Evolutionary conservation across 2,888 invertebrate genomes (phyloP), one percentile per base, ranked within the genome.

Genomic region (Rhagonycha lutea): DNA sequence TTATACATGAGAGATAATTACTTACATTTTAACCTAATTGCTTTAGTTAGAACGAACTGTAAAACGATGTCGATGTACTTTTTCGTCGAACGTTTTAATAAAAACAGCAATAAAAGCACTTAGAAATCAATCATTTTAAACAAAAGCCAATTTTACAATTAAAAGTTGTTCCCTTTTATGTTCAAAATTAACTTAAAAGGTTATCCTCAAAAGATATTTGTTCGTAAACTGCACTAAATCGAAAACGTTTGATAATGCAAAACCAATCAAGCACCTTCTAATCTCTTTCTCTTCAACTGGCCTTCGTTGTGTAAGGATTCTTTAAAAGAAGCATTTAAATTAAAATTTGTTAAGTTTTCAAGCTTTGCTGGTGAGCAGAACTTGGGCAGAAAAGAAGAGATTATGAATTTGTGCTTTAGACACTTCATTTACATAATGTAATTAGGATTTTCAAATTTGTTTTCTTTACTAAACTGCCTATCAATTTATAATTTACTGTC

Each of bases 171-270:
- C 61, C 32, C 73, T 74, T 74, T 74, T 65, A 74, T 69, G 60
- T 65, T 65, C 24, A 60, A 61, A 69, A 70, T 74, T 74, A 69
- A 74, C 73, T 60, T 69, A 61, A 74, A 73, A 62, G 47, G 69
- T 23, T 61, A 65, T 63, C 69, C 26, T 24, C 63, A 65, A 74
- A 74, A 74, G 73, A 65, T 24, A 74, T 74, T 32, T 70, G 69
- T 69, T 74, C 65, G 73, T 74, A 70, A 73, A 73, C 68, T 73
- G 68, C 29, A 62, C 12, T 60, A 73, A 73, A 74, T 74, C 65
- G 65, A 29, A 60, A 74, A 70, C 69, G 69, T 70, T 74, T 74
- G 73, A 74, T 74, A 70, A 14, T 28, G 70, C 47, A 47, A 65
- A 65, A 73, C 69, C 62, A 60, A 73, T 73, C 68, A 61, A 69